These are phyloP conservation scores for Zelleria hepariella DNA, from an alignment of 2,888 invertebrate genomes.

Conservation along the genomic window DNA sequence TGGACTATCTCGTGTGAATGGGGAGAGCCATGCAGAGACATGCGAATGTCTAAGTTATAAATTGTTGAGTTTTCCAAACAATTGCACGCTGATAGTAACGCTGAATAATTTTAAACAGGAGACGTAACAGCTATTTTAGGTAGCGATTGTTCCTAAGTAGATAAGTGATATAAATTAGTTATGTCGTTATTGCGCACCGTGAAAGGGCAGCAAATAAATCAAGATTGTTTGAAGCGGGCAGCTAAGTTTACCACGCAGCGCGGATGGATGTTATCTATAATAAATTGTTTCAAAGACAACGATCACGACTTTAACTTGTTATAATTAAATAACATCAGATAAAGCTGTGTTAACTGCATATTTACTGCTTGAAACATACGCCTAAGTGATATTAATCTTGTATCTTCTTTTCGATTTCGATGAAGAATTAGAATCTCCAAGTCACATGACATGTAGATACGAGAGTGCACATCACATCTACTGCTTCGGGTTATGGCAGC, in stretches of 20 bases:
- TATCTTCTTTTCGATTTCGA: slow-evolving; percentile 5
- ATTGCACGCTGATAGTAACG: too few relatives aligned
- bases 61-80: too few relatives aligned
- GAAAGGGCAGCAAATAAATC: slow-evolving; percentile 7
- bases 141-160: not conserved
- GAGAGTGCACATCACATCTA: too few relatives aligned
- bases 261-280: slow-evolving; percentile 6
- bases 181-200: not conserved
- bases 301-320: slow-evolving; percentile 11
- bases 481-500: too few relatives aligned
- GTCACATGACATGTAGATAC: slow-evolving; percentile 1
- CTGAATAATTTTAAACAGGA: too few relatives aligned
- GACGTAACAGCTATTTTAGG: not conserved
- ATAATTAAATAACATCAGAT: slow-evolving; percentile 15
- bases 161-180: not conserved
- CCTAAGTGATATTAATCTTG: slow-evolving; percentile 7
- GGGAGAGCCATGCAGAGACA: too few relatives aligned
- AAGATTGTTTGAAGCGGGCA: slow-evolving; percentile 7
- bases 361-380: slow-evolving; percentile 8
- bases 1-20: too few relatives aligned
- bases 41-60: too few relatives aligned
- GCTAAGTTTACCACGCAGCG: slow-evolving; percentile 1
- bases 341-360: slow-evolving; percentile 4
- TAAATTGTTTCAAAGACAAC: slow-evolving; percentile 10
- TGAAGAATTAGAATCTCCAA: too few relatives aligned